A percentile compares a stretch with the other conserved stretches of the same genome.
Evolutionary conservation across 2,797 vertebrate genomes (phyloP).

Genomic region (Girardinus metallicus): DNA sequence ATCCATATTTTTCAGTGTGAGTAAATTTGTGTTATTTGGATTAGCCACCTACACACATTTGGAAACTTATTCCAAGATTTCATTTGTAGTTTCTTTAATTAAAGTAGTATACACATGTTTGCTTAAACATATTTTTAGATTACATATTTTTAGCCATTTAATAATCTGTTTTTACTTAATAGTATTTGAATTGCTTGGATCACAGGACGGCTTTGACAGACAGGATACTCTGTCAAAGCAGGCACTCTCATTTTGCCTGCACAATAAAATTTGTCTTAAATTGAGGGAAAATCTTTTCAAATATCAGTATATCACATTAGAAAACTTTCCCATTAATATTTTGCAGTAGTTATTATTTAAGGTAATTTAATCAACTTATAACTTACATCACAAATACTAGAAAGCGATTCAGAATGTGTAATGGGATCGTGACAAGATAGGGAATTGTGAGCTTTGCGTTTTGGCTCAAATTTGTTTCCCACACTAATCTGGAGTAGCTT

Average conservation of each 20-base stretch:
- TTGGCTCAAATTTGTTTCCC: not conserved
- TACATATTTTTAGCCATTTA: not conserved
- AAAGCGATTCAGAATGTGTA: not conserved
- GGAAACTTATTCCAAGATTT: not conserved
- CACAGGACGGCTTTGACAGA: not conserved
- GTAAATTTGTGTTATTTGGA: not conserved
- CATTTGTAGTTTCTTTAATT: not conserved
- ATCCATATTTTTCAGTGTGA: not conserved
- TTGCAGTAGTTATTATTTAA: not conserved
- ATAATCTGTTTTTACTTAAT: not conserved
- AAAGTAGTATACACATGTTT: not conserved
- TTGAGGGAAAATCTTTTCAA: not conserved
- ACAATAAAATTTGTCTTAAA: not conserved
- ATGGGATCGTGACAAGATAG: not conserved
- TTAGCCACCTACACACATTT: not conserved
- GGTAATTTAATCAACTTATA: not conserved
- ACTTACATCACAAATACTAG: not conserved
- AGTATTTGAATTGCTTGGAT: not conserved
- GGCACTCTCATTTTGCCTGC: not conserved
- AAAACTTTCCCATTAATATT: not conserved
- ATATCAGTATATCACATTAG: not conserved
- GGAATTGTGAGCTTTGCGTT: not conserved
- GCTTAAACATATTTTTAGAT: not conserved
- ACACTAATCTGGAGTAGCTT: not conserved
- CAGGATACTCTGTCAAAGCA: not conserved